Base-by-base conservation (phyloP, 2,888 invertebrate genomes). In the Holacanthella duospinosa region DNA sequence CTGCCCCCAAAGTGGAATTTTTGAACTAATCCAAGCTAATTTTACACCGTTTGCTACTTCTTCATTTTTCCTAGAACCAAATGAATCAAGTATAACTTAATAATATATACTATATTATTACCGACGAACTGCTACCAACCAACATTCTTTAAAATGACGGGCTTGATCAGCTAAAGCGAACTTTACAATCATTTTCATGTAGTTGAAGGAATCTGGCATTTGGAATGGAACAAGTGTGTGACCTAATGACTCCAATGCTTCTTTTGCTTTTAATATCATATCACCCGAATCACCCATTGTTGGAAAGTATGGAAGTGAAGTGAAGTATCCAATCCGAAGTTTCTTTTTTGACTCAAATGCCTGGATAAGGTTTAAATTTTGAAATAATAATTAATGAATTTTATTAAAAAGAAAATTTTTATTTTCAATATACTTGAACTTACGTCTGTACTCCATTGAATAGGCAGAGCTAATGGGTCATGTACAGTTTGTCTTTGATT, bases 301-400 rank as follows among this genome's bases (percentile, higher is more conserved):
- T 16, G 74, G 74, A 65, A 78, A 74, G 60, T 74, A 75, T 19
- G 76, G 76, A 59, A 77, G 74, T 43, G 74, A 66, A 1, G 73
- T 72, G 62, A 74, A 77, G 65, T 76, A 78, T 21, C 78, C 78
- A 54, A 79, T 76, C 44, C 68, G 67, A 25, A 75, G 68, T 28
- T 66, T 68, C 21, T 63, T 63, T 19, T 44, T 60, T 1, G 65
- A 63, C 21, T 59, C 26, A 56, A 66, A 71, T 4, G 66, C 1
- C 69, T 71, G 48, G n/a, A n/a, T n/a, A n/a, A n/a, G n/a, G n/a
- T n/a, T n/a, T n/a, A n/a, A n/a, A n/a, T n/a, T n/a, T n/a, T n/a
- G n/a, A n/a, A n/a, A n/a, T n/a, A n/a, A n/a, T n/a, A n/a, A n/a
- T n/a, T n/a, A n/a, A n/a, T n/a, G n/a, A n/a, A n/a, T n/a, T n/a